phyloP scores from a whole-genome alignment of 1,140 invertebrate genomes.

The Drosophila setifemur region DNA sequence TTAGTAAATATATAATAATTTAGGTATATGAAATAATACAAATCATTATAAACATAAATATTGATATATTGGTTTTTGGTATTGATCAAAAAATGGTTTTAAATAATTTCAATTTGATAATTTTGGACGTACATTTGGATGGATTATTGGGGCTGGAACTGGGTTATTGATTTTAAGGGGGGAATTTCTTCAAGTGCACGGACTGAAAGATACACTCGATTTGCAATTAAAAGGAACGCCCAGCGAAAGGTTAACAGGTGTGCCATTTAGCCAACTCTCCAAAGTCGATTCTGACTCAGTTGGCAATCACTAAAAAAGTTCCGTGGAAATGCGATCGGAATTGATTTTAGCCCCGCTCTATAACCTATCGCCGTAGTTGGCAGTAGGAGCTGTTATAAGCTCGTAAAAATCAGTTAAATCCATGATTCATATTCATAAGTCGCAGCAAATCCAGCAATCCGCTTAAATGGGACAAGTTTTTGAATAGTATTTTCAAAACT shows the following conservation, averaged over 20 bases:
- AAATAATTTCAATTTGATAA: too few relatives aligned
- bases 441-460: slow-evolving; percentile 6
- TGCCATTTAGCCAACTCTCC: neutral
- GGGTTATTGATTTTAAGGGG: too few relatives aligned
- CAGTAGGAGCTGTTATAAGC: slow-evolving; percentile 36
- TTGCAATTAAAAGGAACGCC: neutral
- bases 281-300: slow-evolving; percentile 2
- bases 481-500: neutral
- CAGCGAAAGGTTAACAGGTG: slow-evolving; percentile 4
- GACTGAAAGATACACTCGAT: neutral
- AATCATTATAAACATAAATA: too few relatives aligned
- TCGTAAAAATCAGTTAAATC: slow-evolving; percentile 41
- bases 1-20: too few relatives aligned
- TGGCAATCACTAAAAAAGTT: slow-evolving; percentile 8
- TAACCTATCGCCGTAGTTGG: slow-evolving; percentile 3
- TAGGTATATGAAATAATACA: too few relatives aligned
- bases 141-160: too few relatives aligned
- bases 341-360: slow-evolving; percentile 1
- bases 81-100: too few relatives aligned
- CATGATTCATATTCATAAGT: slow-evolving; percentile 38
- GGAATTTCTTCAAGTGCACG: too few relatives aligned
- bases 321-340: slow-evolving; percentile 13
- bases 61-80: too few relatives aligned
- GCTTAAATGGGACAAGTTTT: slow-evolving; percentile 2
- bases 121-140: too few relatives aligned